Percentiles rank a stretch among this genome's conserved stretches.
These are phyloP conservation scores for Acipenser oxyrinchus DNA, from an alignment of 2,797 vertebrate genomes.

Conservation along the genomic window DNA sequence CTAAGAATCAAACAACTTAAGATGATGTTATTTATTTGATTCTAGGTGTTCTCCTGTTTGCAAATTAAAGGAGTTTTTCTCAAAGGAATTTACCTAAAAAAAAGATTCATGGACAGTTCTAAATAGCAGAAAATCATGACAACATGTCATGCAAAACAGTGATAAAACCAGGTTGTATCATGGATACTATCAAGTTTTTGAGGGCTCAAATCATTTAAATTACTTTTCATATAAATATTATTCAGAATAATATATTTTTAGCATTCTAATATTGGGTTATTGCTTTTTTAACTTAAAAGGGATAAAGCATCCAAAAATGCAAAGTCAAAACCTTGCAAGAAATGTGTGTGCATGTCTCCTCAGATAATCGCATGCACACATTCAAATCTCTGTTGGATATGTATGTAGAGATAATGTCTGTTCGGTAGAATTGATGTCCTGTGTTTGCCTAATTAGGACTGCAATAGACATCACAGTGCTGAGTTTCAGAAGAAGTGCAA, in stretches of 20 bases:
- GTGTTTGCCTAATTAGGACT: slow-evolving; percentile 79
- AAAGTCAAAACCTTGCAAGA: slow-evolving; percentile 48
- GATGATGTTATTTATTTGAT: too few species aligned
- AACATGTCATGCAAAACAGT: too few species aligned
- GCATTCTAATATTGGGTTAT: slow-evolving; percentile 39
- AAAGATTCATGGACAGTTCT: too few species aligned
- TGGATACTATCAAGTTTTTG: too few species aligned
- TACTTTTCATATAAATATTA: too few species aligned
- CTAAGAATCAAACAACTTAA: too few species aligned
- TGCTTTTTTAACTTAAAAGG: slow-evolving; percentile 46
- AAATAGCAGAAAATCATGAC: too few species aligned
- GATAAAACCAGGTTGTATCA: too few species aligned
- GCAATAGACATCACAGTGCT: slow-evolving; percentile 62
- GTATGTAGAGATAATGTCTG: slow-evolving; percentile 38
- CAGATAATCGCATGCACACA: slow-evolving; percentile 54
- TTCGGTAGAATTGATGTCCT: slow-evolving; percentile 52
- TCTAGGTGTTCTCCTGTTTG: too few species aligned
- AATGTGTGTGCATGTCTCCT: slow-evolving; percentile 54
- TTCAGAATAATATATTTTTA: slow-evolving; percentile 15
- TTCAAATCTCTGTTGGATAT: slow-evolving; percentile 43
- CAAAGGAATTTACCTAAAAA: too few species aligned
- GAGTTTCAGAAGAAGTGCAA: slow-evolving; percentile 68
- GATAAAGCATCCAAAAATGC: slow-evolving; percentile 44
- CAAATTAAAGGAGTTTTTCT: too few species aligned
- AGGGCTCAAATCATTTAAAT: too few species aligned